These are phyloP conservation scores for Andrena bucephala DNA, from an alignment of 2,888 invertebrate species.

Conservation along the genomic window DNA sequence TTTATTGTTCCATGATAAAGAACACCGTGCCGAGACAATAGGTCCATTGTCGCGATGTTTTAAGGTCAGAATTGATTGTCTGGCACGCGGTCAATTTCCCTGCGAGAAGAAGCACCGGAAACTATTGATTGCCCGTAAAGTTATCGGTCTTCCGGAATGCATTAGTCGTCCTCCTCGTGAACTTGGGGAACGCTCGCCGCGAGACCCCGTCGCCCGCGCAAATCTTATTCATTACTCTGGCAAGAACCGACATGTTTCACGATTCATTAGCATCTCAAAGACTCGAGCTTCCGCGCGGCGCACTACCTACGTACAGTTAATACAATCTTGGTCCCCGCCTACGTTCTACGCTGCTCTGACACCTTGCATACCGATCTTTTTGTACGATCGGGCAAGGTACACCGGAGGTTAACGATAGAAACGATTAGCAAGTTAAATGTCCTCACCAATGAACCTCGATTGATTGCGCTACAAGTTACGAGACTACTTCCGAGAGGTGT, in stretches of 20 bases:
- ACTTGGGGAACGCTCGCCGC: background rate
- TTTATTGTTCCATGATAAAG: too few species aligned
- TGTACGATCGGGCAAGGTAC: background rate
- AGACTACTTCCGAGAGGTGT: background rate
- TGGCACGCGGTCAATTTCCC: slow-evolving; percentile 70
- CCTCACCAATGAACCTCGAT: too few species aligned
- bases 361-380: background rate
- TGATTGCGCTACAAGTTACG: too few species aligned
- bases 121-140: slow-evolving; percentile 65
- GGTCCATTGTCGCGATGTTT: slow-evolving; percentile 63
- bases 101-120: slow-evolving; percentile 60
- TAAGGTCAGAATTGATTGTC: slow-evolving; percentile 67
- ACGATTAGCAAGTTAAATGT: background rate
- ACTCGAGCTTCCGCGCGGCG: background rate
- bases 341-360: background rate
- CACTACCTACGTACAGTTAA: background rate
- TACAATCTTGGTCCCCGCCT: too few species aligned
- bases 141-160: slow-evolving; percentile 52
- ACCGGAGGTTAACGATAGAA: background rate
- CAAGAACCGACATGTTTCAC: background rate
- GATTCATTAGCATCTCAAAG: slow-evolving; percentile 29
- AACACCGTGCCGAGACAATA: slow-evolving; percentile 14
- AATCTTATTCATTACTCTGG: slow-evolving; percentile 33
- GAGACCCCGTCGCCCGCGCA: background rate
- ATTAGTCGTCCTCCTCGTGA: slow-evolving; percentile 28